Base-by-base conservation (phyloP, 1,140 invertebrate genomes). In the Hylyphantes graminicola region DNA sequence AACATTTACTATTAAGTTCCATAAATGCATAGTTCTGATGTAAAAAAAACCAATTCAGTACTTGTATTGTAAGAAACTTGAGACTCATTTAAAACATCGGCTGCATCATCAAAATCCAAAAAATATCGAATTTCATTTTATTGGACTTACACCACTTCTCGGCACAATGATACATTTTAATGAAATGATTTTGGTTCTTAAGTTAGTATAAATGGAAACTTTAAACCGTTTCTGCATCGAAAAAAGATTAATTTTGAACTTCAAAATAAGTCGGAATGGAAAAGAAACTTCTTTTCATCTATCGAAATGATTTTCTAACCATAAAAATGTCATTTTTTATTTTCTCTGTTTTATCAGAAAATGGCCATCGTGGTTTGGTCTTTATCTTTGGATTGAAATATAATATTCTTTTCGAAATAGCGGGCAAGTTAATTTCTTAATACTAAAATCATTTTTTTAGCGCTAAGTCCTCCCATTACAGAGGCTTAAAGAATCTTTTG, bases 181-280 rank as follows among this genome's bases (percentile, higher is more conserved):
- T 68, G 65, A 68, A 67, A 67, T 8, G 21, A 67, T 10, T 67
- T 67, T 35, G 35, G 35, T 35, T 35, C 35, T 35, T 48, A 19
- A 13, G 64, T 67, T 19, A 68, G 65, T 68, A 50, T 48, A 68
- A 48, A 13, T 15, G 61, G 21, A 64, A 64, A 21, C 61, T n/a
- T 64, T 64, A 68, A 68, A 68, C 65, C 19, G 35, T 68, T 68
- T 50, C 65, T 48, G 13, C 35, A 68, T 68, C 51, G 35, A 50
- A 48, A 68, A 68, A 50, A 68, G 9, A 68, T 68, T 68, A 68
- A 50, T 68, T 68, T 68, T 68, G 48, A 51, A 13, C 21, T 5
- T 35, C 5, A 67, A 67, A 67, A 67, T 48, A 21, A 67, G 21
- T 67, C 64, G 7, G n/a, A 6, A 35, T 12, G n/a, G 65, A 51